These are phyloP conservation scores for Siphamia tubifer DNA, from an alignment of 2,113 vertebrate species.

Conservation along the genomic window DNA sequence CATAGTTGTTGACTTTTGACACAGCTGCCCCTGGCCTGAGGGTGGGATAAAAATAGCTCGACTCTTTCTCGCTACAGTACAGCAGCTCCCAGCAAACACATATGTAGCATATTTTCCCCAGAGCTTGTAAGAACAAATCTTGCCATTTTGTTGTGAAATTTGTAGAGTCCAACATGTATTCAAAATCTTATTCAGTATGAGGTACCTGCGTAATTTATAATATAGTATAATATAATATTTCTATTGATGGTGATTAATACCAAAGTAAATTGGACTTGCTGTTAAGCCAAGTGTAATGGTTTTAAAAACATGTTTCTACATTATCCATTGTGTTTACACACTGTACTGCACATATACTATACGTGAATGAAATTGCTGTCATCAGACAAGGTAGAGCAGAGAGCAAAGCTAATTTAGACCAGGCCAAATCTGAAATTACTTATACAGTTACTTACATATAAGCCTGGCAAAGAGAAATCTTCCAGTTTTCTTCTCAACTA, in stretches of 20 bases:
- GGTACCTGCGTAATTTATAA: too few relatives aligned
- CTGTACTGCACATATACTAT: neutral
- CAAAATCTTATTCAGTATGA: too few relatives aligned
- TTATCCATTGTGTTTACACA: neutral
- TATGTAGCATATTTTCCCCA: neutral
- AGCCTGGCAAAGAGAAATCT: constrained; percentile 53
- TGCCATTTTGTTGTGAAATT: neutral
- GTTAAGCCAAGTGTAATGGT: too few relatives aligned
- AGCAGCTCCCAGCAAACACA: constrained; percentile 24
- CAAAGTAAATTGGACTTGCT: too few relatives aligned
- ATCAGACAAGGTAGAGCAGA: neutral
- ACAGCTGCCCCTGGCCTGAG: constrained; percentile 74
- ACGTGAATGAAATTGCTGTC: neutral
- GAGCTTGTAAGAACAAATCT: neutral
- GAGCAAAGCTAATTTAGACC: constrained; percentile 36
- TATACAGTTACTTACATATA: constrained; percentile 63
- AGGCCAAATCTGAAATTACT: constrained; percentile 48
- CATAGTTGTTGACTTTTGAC: constrained; percentile 75
- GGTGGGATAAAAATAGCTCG: constrained; percentile 73
- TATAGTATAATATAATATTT: too few relatives aligned
- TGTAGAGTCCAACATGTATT: neutral
- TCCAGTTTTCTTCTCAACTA: constrained; percentile 56
- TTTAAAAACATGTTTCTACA: too few relatives aligned
- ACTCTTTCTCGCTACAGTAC: constrained; percentile 44
- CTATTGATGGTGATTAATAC: too few relatives aligned